phyloP scores from a whole-genome alignment of 2,797 vertebrate species.

The Strix occidentalis region DNA sequence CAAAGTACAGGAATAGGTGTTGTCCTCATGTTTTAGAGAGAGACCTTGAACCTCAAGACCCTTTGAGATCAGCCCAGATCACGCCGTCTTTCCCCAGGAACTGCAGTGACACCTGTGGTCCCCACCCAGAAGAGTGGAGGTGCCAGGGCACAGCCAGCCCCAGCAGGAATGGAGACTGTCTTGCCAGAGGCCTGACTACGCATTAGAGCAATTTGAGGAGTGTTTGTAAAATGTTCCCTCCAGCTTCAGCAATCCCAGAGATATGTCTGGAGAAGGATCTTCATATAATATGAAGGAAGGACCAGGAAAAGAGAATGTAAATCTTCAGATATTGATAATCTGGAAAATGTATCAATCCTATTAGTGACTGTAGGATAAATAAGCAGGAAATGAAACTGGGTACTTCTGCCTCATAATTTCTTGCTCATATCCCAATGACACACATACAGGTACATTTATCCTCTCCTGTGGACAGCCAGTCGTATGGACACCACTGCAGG shows the following conservation, averaged over 20 bases:
- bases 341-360: neutral
- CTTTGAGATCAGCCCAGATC: neutral
- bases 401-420: neutral
- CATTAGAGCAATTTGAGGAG: neutral
- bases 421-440: neutral
- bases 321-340: neutral
- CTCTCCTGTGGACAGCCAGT: neutral
- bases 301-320: neutral
- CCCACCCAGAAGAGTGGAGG: neutral
- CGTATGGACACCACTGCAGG: rapidly evolving
- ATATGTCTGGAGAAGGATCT: neutral
- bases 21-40: neutral
- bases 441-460: neutral
- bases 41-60: neutral
- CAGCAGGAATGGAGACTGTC: neutral
- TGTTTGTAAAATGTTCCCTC: rapidly evolving
- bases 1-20: neutral
- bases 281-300: neutral
- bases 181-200: neutral
- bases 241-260: neutral
- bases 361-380: neutral
- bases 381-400: neutral
- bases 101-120: neutral
- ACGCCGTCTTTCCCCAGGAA: rapidly evolving
- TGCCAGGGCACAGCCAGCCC: neutral